phyloP scores from a whole-genome alignment of 2,113 vertebrate genomes.

The Lycaon pictus region DNA sequence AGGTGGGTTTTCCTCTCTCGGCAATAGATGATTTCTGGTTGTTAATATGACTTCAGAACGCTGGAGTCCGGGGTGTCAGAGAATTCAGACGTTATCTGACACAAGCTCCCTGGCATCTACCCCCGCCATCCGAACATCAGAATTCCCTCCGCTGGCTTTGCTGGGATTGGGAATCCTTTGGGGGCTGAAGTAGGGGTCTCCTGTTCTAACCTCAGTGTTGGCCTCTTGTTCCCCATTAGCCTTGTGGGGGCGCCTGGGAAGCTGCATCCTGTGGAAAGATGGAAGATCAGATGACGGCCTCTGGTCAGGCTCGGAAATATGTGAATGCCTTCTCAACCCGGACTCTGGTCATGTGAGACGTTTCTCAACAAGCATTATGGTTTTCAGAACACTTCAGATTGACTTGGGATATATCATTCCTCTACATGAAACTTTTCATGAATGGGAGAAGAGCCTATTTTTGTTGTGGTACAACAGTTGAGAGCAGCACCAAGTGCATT shows the following conservation, averaged over 20 bases:
- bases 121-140: background rate
- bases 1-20: background rate
- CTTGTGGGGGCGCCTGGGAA: slow-evolving; percentile 93
- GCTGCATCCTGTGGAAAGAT: slow-evolving; percentile 93
- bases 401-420: slow-evolving; percentile 88
- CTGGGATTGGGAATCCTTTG: background rate
- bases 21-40: background rate
- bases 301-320: slow-evolving; percentile 93
- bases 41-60: background rate
- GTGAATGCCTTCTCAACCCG: slow-evolving; percentile 93
- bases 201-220: slow-evolving; percentile 31
- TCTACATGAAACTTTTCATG: slow-evolving; percentile 87
- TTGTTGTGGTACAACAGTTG: slow-evolving; percentile 99
- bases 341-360: slow-evolving; percentile 96
- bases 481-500: slow-evolving; percentile 95
- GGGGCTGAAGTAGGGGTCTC: background rate
- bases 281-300: slow-evolving; percentile 93
- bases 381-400: slow-evolving; percentile 90
- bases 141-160: background rate
- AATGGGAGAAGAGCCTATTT: slow-evolving; percentile 89
- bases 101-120: background rate
- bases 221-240: slow-evolving; percentile 75
- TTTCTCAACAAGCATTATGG: slow-evolving; percentile 88
- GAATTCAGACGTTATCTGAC: background rate
- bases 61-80: background rate